phyloP scores from a whole-genome alignment of 2,113 vertebrate genomes.

The Protobothrops flavoviridis region DNA sequence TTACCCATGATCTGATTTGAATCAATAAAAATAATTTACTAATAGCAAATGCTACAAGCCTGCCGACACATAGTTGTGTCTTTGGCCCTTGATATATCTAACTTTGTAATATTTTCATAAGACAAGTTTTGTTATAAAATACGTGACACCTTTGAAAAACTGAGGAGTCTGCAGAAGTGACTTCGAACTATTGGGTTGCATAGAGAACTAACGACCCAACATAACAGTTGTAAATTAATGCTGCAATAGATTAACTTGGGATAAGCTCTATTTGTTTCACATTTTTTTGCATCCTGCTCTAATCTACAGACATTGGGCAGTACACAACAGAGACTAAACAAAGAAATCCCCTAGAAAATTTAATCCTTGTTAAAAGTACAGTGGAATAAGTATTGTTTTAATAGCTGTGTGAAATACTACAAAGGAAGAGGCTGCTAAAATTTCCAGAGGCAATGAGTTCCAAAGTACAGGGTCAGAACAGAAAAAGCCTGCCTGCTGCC shows the following conservation, averaged over 20 bases:
- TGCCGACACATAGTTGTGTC: neutral
- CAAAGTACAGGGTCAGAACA: neutral
- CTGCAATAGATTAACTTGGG: neutral
- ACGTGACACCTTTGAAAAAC: neutral
- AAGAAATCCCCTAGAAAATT: neutral
- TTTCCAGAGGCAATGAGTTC: neutral
- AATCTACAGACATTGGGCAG: neutral
- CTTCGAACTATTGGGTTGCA: neutral
- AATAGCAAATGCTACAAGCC: neutral
- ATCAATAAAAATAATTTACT: neutral
- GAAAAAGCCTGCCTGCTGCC: neutral
- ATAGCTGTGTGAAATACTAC: neutral
- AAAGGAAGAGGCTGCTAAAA: neutral
- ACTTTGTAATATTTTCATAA: neutral
- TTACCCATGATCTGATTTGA: neutral
- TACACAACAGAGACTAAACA: neutral
- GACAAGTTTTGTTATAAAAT: neutral
- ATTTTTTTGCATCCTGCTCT: neutral
- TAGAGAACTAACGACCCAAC: neutral
- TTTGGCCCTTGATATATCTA: neutral
- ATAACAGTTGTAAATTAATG: neutral
- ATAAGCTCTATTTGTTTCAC: neutral
- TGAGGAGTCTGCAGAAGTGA: neutral
- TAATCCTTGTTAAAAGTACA: neutral
- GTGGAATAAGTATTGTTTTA: neutral